These are phyloP conservation scores for Okamejei kenojei DNA, from an alignment of 2,797 vertebrate genomes.

Conservation along the genomic window DNA sequence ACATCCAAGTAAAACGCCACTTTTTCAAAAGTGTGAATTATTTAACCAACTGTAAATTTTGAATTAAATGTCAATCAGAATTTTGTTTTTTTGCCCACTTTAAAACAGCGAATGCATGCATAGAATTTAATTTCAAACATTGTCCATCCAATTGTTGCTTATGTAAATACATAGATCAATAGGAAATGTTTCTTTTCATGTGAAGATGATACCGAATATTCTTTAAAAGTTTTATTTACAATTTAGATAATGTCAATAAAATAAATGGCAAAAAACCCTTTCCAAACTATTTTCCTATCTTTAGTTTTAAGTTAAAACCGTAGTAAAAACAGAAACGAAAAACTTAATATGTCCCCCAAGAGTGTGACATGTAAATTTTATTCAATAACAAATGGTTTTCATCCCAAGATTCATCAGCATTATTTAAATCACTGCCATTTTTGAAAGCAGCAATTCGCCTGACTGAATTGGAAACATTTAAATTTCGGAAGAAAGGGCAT, in stretches of 20 bases:
- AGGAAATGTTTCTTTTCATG: neutral
- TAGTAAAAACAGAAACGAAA: neutral
- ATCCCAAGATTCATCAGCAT: neutral
- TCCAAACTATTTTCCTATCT: neutral
- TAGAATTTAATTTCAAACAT: no score
- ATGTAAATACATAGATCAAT: slow-evolving; percentile 4
- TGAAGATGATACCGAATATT: neutral
- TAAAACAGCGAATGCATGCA: neutral
- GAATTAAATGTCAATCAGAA: neutral
- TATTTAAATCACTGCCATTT: slow-evolving; percentile 1
- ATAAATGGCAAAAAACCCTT: no score
- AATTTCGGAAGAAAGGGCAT: no score
- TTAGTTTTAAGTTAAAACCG: neutral
- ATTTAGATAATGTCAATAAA: no score
- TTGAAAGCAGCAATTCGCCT: neutral
- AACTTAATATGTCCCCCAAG: no score
- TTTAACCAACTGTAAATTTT: neutral
- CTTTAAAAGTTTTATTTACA: neutral
- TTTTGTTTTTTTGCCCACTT: neutral
- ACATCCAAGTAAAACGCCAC: slow-evolving; percentile 57
- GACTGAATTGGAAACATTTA: neutral
- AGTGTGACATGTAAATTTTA: neutral
- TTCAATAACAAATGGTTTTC: neutral
- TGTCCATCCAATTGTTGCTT: neutral
- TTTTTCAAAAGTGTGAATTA: slow-evolving; percentile 49